Evolutionary conservation across 2,797 vertebrate species (phyloP).

Genomic region (Setipinna tenuifilis): DNA sequence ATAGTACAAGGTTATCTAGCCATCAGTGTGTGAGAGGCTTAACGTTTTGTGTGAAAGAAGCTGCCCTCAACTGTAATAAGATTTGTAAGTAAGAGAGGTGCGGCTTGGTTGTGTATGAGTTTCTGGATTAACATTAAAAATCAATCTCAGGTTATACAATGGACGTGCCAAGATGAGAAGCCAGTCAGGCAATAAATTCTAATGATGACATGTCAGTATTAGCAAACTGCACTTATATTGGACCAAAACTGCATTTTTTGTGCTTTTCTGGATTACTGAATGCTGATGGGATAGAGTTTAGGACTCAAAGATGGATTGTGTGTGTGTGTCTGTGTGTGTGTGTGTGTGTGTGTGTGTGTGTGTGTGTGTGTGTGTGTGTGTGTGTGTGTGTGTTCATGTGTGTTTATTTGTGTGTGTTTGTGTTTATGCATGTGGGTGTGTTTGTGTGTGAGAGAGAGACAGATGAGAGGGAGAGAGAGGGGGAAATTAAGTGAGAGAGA

Average conservation of each 20-base stretch:
- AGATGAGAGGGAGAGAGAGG: not conserved
- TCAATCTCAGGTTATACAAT: not conserved
- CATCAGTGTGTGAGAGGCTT: not conserved
- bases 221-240: not conserved
- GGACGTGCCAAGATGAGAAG: not conserved
- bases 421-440: no score
- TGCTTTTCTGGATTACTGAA: not conserved
- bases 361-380: not conserved
- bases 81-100: not conserved
- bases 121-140: not conserved
- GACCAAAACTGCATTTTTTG: not conserved
- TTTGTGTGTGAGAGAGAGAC: not conserved
- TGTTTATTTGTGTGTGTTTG: not conserved
- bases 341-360: not conserved
- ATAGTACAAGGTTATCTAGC: not conserved
- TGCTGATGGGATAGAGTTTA: not conserved
- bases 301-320: not conserved
- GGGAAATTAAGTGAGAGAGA: conserved; percentile 15
- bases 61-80: not conserved
- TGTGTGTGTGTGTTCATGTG: no score
- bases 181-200: not conserved
- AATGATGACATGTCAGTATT: not conserved
- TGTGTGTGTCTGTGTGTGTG: not conserved
- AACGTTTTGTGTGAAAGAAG: not conserved
- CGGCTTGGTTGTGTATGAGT: not conserved